These are phyloP conservation scores for Hirtodrosophila confusa DNA, from an alignment of 2,888 invertebrate species.

Conservation along the genomic window DNA sequence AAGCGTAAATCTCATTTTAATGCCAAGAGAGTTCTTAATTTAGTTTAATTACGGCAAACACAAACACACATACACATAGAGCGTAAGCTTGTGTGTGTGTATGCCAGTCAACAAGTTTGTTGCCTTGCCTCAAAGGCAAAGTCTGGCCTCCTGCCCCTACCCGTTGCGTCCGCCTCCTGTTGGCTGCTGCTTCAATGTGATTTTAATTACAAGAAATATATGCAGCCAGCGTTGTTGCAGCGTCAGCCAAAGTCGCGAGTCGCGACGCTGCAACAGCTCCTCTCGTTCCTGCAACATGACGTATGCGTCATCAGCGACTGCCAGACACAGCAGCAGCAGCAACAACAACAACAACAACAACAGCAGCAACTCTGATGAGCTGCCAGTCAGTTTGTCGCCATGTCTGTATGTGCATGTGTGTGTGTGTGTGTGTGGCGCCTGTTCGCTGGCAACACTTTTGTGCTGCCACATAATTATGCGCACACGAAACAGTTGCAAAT, in stretches of 20 bases:
- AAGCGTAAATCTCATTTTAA: conserved; percentile 80
- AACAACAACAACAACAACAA: conserved; percentile 6
- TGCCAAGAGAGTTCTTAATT: conserved; percentile 80
- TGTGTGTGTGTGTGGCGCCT: conserved; percentile 24
- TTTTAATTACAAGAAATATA: conserved; percentile 80
- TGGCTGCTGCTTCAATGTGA: conserved; percentile 69
- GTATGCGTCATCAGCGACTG: conserved; percentile 67
- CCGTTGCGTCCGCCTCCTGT: conserved; percentile 1
- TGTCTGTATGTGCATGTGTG: conserved; percentile 10
- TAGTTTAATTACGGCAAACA: conserved; percentile 78
- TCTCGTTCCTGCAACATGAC: conserved; percentile 60
- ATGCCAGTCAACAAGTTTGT: conserved; percentile 73
- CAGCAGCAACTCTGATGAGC: conserved; percentile 39
- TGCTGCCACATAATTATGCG: conserved; percentile 70
- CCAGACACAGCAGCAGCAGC: conserved; percentile 42
- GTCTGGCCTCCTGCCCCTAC: conserved; percentile 37
- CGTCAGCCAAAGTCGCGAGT: conserved; percentile 65
- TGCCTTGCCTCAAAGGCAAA: conserved; percentile 74
- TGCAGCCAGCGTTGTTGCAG: conserved; percentile 52
- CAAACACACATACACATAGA: conserved; percentile 13
- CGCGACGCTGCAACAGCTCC: background rate
- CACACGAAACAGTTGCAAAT: conserved; percentile 67
- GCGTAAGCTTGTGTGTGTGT: background rate
- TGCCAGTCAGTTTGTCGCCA: conserved; percentile 15
- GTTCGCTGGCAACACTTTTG: conserved; percentile 55